Evolutionary conservation across 2,888 invertebrate species (phyloP).

Genomic region (Cyaniris semiargus): DNA sequence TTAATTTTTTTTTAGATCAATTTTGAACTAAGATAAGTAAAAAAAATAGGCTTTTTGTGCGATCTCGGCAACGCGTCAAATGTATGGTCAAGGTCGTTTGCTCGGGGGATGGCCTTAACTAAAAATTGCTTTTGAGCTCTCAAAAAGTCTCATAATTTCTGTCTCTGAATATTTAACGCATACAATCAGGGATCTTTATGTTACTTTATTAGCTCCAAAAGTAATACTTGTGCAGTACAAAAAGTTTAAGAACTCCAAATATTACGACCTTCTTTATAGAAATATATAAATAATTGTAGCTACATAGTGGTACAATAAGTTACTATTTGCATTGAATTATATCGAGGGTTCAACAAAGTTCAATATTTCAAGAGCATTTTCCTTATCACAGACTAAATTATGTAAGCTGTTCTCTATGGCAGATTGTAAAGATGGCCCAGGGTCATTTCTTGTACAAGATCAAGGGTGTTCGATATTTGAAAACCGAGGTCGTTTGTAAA

Average conservation of each 20-base stretch:
- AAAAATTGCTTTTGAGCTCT: neutral
- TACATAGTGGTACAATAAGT: neutral
- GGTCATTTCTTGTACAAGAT: neutral
- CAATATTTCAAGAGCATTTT: conserved; percentile 12
- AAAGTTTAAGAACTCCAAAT: too few relatives aligned
- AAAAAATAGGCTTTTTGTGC: too few relatives aligned
- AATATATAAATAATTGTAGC: neutral
- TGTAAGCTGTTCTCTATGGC: neutral
- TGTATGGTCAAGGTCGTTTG: too few relatives aligned
- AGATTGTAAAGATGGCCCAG: neutral
- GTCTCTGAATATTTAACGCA: neutral
- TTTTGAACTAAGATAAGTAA: too few relatives aligned
- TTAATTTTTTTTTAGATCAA: too few relatives aligned
- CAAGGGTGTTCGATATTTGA: neutral
- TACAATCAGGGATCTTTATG: neutral
- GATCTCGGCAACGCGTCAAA: too few relatives aligned
- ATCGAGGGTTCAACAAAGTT: conserved; percentile 14
- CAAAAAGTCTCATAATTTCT: neutral
- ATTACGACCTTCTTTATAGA: too few relatives aligned
- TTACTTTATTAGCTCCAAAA: neutral
- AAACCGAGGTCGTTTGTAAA: neutral
- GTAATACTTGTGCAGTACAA: too few relatives aligned
- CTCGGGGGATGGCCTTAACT: too few relatives aligned
- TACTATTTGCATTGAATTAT: neutral
- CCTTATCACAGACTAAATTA: conserved; percentile 6